These are phyloP conservation scores for Bombycilla garrulus DNA, from an alignment of 2,113 vertebrate species.

Conservation along the genomic window DNA sequence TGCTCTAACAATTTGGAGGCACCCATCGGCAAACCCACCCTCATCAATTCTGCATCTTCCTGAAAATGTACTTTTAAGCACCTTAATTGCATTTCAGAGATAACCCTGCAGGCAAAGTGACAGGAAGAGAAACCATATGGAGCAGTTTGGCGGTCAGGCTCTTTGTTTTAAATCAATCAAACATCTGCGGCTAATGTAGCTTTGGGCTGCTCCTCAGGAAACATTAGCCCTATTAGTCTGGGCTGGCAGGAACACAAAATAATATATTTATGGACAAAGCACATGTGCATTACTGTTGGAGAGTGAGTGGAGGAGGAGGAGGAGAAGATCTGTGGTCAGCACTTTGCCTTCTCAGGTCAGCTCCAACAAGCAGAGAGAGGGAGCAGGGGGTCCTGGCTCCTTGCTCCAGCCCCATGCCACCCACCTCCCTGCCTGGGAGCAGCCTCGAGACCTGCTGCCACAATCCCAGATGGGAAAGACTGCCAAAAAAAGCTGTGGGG, in stretches of 20 bases:
- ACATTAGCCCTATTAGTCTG: conserved; percentile 96
- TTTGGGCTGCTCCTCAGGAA: conserved; percentile 96
- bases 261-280: conserved; percentile 85
- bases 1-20: conserved; percentile 66
- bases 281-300: conserved; percentile 69
- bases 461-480: not conserved
- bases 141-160: conserved; percentile 81
- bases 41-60: conserved; percentile 91
- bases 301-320: not conserved
- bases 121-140: conserved; percentile 90
- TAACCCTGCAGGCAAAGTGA: conserved; percentile 91
- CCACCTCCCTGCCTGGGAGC: not conserved
- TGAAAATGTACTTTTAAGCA: conserved; percentile 98
- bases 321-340: conserved; percentile 68
- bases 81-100: conserved; percentile 99
- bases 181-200: conserved; percentile 93
- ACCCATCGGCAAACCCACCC: conserved; percentile 75
- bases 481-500: not conserved
- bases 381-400: not conserved
- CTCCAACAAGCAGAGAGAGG: not conserved
- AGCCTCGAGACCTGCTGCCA: not conserved
- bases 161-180: conserved; percentile 96
- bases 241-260: conserved; percentile 86
- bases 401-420: no score
- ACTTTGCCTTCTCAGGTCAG: conserved; percentile 43